Conservation (phyloP, 2,113 vertebrate genomes). For the Scomber japonicus region DNA sequence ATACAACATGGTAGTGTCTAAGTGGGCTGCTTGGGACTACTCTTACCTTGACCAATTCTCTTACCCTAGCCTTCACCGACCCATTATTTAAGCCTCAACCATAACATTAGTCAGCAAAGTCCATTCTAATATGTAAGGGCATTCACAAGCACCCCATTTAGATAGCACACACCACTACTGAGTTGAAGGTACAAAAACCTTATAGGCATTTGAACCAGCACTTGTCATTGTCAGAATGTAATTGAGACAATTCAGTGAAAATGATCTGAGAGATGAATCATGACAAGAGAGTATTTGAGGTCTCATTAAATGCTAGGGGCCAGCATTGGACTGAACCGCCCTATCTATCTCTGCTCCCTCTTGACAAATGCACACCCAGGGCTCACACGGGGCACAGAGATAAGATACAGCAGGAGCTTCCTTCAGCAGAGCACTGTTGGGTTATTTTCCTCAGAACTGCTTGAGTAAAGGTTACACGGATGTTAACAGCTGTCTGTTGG, state of each 20-base stretch:
- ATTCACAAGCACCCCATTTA: slow-evolving; percentile 63
- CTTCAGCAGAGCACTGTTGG: slow-evolving; percentile 75
- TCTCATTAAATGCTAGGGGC: slow-evolving; percentile 62
- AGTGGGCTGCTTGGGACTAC: slow-evolving; percentile 60
- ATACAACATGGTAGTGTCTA: slow-evolving; percentile 39
- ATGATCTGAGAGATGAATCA: slow-evolving; percentile 59
- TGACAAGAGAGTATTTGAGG: slow-evolving; percentile 55
- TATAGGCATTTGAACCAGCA: slow-evolving; percentile 43
- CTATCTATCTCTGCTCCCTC: slow-evolving; percentile 74
- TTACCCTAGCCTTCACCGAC: slow-evolving; percentile 25
- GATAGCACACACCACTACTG: slow-evolving; percentile 31
- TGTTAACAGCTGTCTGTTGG: slow-evolving; percentile 30
- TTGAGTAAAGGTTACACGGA: slow-evolving; percentile 66
- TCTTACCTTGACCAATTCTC: slow-evolving; percentile 43
- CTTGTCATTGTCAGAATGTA: slow-evolving; percentile 50
- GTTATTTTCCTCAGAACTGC: slow-evolving; percentile 79
- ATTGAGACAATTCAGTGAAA: slow-evolving; percentile 64
- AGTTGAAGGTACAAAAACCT: slow-evolving; percentile 48
- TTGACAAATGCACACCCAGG: slow-evolving; percentile 60
- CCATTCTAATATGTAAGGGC: slow-evolving; percentile 35
- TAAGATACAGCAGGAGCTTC: slow-evolving; percentile 74
- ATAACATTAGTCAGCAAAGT: slow-evolving; percentile 3
- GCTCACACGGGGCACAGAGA: slow-evolving; percentile 68
- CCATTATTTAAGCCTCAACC: slow-evolving; percentile 28
- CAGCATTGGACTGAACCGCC: slow-evolving; percentile 65